A percentile compares a stretch with the other conserved stretches of the same genome.
Evolutionary conservation across 2,797 vertebrate genomes (phyloP).

Genomic region (Trichosurus vulpecula): DNA sequence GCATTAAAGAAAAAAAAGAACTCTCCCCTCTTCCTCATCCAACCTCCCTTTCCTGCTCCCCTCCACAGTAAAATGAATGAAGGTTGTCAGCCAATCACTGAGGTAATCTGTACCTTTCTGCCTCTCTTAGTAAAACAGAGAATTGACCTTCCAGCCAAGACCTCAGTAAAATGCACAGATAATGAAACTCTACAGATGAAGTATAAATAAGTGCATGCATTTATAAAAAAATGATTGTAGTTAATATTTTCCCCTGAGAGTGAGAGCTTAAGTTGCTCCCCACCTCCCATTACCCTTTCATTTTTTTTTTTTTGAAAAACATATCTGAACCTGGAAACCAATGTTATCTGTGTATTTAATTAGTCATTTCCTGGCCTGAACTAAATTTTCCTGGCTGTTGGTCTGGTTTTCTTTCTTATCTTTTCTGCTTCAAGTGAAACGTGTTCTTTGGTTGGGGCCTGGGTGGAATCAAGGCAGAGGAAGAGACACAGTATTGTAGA

Average conservation of each 20-base stretch:
- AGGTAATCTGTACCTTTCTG: not conserved
- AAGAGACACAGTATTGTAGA: not conserved
- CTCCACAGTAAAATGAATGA: not conserved
- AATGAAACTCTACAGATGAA: not conserved
- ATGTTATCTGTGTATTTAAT: not conserved
- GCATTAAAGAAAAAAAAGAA: not conserved
- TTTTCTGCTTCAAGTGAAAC: not conserved
- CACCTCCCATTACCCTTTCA: not conserved
- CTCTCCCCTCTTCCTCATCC: conserved; percentile 39
- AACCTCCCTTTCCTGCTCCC: not conserved
- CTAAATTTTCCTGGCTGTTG: not conserved
- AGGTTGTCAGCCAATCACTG: not conserved
- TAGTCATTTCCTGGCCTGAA: not conserved
- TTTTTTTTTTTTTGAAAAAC: not conserved
- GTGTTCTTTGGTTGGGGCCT: not conserved
- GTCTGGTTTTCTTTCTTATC: not conserved
- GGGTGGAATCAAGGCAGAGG: not conserved
- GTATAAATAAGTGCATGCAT: not conserved
- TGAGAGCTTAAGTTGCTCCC: not conserved
- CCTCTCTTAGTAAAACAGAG: not conserved
- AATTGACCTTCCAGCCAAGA: not conserved
- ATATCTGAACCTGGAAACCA: not conserved
- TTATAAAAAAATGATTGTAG: not conserved
- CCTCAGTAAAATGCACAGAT: not conserved
- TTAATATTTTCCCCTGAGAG: not conserved